phyloP scores from a whole-genome alignment of 35 echinoderm and acorn worm species.

The Nesometra sesokonis region DNA sequence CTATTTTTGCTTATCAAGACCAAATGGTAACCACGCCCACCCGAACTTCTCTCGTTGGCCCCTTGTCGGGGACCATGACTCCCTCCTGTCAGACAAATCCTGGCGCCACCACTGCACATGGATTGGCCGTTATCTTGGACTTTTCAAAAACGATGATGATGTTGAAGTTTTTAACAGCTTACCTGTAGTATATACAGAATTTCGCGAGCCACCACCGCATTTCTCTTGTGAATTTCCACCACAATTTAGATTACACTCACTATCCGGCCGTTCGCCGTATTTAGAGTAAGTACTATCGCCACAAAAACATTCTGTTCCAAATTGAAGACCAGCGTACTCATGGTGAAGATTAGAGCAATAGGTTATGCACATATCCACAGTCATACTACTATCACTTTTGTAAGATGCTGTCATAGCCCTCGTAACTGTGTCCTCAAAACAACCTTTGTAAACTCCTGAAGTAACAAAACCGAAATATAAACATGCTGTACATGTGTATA shows the following conservation, averaged over 20 bases:
- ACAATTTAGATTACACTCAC: slow-evolving; percentile 15
- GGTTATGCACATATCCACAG: background rate
- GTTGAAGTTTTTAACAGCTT: background rate
- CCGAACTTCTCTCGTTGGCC: no score
- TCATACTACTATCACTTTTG: background rate
- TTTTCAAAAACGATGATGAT: no score
- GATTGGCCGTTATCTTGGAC: no score
- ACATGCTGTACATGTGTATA: no score
- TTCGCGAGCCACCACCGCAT: slow-evolving; percentile 27
- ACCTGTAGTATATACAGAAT: slow-evolving; percentile 17
- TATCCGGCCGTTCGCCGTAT: slow-evolving; percentile 8
- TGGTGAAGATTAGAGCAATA: background rate
- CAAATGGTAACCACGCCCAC: no score
- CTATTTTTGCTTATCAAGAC: no score
- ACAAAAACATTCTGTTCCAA: background rate
- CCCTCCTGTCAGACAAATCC: no score
- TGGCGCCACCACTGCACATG: no score
- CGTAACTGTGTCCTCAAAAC: background rate
- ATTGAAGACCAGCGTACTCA: background rate
- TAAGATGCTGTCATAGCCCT: slow-evolving; percentile 1
- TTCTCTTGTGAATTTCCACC: background rate
- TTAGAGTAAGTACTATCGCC: background rate
- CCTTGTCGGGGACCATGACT: no score
- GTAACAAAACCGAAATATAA: no score
- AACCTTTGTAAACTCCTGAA: slow-evolving; percentile 14